Base-by-base conservation (phyloP, 2,888 invertebrate genomes). In the Drosophila anceps region DNA sequence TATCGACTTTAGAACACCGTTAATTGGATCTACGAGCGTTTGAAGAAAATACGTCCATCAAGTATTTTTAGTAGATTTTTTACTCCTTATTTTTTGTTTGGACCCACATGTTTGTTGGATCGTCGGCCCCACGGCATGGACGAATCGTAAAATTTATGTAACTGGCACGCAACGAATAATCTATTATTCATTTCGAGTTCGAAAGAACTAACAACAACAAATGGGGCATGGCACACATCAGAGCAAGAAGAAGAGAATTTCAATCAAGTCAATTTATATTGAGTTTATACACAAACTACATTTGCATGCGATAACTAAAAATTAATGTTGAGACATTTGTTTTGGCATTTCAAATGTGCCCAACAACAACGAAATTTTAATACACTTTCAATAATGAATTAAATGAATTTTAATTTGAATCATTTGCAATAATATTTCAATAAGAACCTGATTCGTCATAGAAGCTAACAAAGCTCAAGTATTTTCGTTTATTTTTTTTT, bases 131-230 rank as follows among this genome's bases (percentile, higher is more conserved):
- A n/a, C 27, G 31, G 24, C 18, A 18, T 57, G 43, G 46, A 63
- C 20, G 12, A 12, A 18, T 65, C 54, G 51, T 80, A 77, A 81
- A 81, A 81, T 84, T 79, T 82, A 84, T 87, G 82, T 64, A 84
- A 70, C 54, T 66, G 62, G 76, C 66, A 73, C 84, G 71, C 84
- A 70, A 33, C 20, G 37, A 71, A 46, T 41, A 73, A 76, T 75
- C 69, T 60, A 73, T 73, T 72, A 73, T 74, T 72, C 71, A 55
- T 57, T 72, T 60, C 69, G 9, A 75, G 63, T 62, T 15, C 9
- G 53, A 41, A 50, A 31, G 12, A 50, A 5, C 29, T 4, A 44
- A 48, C n/a, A 6, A n/a, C 48, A 29, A 18, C 31, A 50, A 50
- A 78, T 76, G 69, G 84, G 75, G 46, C 80, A 61, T 64, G 74